Conservation (phyloP, 2,888 invertebrate genomes). For the Caenorhabditis sinica region DNA sequence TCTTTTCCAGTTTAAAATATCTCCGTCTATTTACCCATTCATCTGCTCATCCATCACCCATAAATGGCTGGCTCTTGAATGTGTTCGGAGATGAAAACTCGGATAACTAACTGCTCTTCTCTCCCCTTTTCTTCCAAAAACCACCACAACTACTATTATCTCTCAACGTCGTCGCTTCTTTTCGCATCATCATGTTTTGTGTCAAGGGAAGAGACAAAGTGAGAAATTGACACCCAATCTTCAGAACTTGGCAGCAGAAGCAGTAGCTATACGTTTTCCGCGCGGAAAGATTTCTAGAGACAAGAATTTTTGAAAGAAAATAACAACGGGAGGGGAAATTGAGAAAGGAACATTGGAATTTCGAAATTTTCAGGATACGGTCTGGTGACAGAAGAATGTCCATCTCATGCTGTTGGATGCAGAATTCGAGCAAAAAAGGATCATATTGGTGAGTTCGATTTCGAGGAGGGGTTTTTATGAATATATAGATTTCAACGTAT, state of each 20-base stretch:
- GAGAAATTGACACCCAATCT: constrained; percentile 46
- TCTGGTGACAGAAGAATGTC: constrained; percentile 72
- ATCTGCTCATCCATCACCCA: constrained; percentile 44
- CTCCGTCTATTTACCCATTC: constrained; percentile 30
- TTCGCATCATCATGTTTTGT: constrained; percentile 48
- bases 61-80: constrained; percentile 17
- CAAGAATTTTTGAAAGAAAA: no score
- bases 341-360: neutral
- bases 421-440: constrained; percentile 70
- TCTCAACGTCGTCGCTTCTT: neutral
- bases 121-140: constrained; percentile 12
- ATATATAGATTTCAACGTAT: neutral
- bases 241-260: constrained; percentile 7
- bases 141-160: constrained; percentile 31
- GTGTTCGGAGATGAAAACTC: constrained; percentile 51
- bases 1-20: neutral
- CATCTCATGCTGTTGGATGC: constrained; percentile 70
- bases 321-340: no score
- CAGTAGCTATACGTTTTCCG: constrained; percentile 60
- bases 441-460: constrained; percentile 60
- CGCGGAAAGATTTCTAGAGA: constrained; percentile 16
- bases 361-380: constrained; percentile 70
- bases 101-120: constrained; percentile 46
- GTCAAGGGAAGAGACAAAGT: constrained; percentile 34
- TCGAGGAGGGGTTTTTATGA: neutral